Percentiles rank a stretch among this genome's conserved stretches.
Evolutionary conservation across 2,113 vertebrate genomes (phyloP).

Genomic region (Pelecanoides urinatrix): DNA sequence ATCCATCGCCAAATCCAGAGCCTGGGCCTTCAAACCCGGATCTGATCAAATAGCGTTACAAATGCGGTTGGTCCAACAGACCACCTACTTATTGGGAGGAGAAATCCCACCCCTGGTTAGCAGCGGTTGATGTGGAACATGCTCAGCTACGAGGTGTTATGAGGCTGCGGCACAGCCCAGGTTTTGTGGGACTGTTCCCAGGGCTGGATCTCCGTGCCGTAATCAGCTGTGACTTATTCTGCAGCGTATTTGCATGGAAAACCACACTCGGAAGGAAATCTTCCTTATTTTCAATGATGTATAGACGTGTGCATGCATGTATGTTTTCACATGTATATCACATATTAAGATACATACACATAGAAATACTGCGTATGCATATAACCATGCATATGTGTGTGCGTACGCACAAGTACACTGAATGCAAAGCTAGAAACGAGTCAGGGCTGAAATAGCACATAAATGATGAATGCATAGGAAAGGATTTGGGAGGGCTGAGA

Average conservation of each 20-base stretch:
- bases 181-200: neutral
- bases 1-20: neutral
- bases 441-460: neutral
- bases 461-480: neutral
- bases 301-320: too few species aligned
- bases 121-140: fast-evolving
- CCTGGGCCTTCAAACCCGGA: too few species aligned
- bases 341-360: neutral
- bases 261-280: neutral
- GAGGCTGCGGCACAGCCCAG: neutral
- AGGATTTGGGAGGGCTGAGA: neutral
- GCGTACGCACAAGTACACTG: fast-evolving
- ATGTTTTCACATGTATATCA: fast-evolving
- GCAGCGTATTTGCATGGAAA: fast-evolving
- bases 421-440: neutral
- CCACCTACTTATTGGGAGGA: neutral
- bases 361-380: neutral
- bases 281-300: neutral
- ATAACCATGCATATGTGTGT: too few species aligned
- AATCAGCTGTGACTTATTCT: neutral
- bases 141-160: neutral
- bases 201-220: too few species aligned
- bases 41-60: neutral
- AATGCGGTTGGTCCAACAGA: fast-evolving
- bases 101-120: neutral